Evolutionary conservation across 2,888 invertebrate species (phyloP), one percentile per base, ranked within the genome.

Genomic region (Patella depressa): DNA sequence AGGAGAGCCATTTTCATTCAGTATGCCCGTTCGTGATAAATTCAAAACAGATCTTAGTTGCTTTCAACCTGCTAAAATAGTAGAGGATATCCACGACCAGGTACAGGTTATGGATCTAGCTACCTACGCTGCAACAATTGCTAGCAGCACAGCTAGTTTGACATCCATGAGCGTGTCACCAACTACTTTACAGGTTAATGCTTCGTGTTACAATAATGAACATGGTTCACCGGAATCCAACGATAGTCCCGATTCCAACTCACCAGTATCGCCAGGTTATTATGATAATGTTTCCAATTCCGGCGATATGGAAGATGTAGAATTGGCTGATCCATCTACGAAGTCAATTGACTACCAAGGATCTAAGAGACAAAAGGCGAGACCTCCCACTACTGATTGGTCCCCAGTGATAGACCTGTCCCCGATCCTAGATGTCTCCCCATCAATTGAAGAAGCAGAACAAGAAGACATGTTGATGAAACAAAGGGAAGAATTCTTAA

Each of bases 391-490:
- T 9, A 88, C 88, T 0, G 91, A 91, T 83, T 92, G 92, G 92
- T 92, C 92, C 0, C 92, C 92, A 3, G 90, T 92, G 11, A 91
- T 91, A 55, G 92, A 92, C 76, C 85, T 92, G 4, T 92, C 92
- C 2, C 92, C 92, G 1, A 92, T 92, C 57, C 74, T 92, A 54
- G 92, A 92, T 82, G 92, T 92, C 4, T 92, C 92, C 0, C 92
- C 92, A 0, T 91, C 92, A 0, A 83, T 92, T 29, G 92, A 92
- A 79, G 90, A 91, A 54, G 91, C 91, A 0, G 92, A 92, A 76
- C 89, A 90, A 77, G 89, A 85, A 59, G 89, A 90, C 80, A 90
- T 90, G 91, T 78, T 90, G 54, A 89, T 88, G 3, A 86, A 88
- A 73, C 90, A 90, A 77, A 85, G 85, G 74, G 87, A 87, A 73